phyloP scores from a whole-genome alignment of 2,113 vertebrate genomes.

The Tricholaema leucomelas region DNA sequence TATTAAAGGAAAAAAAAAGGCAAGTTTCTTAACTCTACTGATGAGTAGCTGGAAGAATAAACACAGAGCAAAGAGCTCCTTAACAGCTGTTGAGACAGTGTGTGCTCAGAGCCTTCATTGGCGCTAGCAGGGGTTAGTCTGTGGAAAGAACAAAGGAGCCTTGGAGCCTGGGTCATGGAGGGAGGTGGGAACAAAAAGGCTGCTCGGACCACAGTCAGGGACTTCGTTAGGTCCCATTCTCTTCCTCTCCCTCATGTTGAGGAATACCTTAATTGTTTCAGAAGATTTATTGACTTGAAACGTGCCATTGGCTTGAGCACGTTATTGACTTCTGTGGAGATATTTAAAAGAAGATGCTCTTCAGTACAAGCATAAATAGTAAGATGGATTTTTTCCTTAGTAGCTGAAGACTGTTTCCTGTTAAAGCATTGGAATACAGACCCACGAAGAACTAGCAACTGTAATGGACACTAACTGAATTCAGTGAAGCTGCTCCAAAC shows the following conservation, averaged over 20 bases:
- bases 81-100: constrained; percentile 65
- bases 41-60: constrained; percentile 8
- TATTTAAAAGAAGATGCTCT: not conserved
- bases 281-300: not conserved
- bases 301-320: not conserved
- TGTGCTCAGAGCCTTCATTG: constrained; percentile 57
- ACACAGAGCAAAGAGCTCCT: constrained; percentile 51
- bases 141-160: constrained; percentile 69
- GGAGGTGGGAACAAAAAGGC: constrained; percentile 37
- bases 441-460: not conserved
- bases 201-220: not conserved
- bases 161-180: constrained; percentile 46
- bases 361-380: not conserved
- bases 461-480: not conserved
- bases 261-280: constrained; percentile 33
- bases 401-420: constrained; percentile 12
- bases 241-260: not conserved
- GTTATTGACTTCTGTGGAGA: not conserved
- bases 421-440: not conserved
- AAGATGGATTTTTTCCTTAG: not conserved
- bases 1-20: not conserved
- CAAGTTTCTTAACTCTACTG: not conserved
- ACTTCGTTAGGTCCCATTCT: not conserved
- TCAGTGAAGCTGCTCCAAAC: not conserved
- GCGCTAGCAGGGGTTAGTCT: constrained; percentile 31